These are phyloP conservation scores for Acanthosepion pharaonis DNA, from an alignment of 2,888 invertebrate species.

Conservation along the genomic window DNA sequence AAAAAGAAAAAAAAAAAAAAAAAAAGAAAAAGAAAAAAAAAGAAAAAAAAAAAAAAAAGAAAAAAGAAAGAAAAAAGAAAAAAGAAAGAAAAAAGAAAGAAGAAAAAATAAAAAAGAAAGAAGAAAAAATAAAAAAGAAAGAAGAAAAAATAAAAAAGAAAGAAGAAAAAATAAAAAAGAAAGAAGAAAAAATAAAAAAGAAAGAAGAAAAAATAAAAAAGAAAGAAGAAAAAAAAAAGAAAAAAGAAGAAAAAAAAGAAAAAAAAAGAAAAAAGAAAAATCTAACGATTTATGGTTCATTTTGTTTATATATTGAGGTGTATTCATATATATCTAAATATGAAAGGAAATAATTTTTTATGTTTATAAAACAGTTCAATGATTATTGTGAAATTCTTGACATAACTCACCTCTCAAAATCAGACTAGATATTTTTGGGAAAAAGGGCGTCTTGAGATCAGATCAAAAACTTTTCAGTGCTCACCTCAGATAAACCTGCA, in stretches of 20 bases:
- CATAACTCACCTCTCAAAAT: no score
- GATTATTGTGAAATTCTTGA: no score
- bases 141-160: background rate
- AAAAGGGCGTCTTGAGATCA: no score
- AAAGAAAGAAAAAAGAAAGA: background rate
- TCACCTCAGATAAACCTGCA: no score
- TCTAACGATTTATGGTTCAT: background rate
- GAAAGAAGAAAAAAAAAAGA: background rate
- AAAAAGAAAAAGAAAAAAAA: background rate
- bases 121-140: background rate
- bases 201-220: background rate
- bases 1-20: background rate
- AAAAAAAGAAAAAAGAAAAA: background rate
- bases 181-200: background rate
- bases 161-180: background rate
- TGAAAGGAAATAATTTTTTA: no score
- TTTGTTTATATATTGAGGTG: no score
- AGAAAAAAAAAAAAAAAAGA: background rate
- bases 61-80: background rate
- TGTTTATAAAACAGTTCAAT: no score
- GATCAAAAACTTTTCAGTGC: no score
- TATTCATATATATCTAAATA: no score
- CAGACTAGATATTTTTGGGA: no score
- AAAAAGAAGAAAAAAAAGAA: background rate
- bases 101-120: rapidly evolving